phyloP scores from a whole-genome alignment of 2,797 vertebrate species.

The Pipistrellus pygmaeus region DNA sequence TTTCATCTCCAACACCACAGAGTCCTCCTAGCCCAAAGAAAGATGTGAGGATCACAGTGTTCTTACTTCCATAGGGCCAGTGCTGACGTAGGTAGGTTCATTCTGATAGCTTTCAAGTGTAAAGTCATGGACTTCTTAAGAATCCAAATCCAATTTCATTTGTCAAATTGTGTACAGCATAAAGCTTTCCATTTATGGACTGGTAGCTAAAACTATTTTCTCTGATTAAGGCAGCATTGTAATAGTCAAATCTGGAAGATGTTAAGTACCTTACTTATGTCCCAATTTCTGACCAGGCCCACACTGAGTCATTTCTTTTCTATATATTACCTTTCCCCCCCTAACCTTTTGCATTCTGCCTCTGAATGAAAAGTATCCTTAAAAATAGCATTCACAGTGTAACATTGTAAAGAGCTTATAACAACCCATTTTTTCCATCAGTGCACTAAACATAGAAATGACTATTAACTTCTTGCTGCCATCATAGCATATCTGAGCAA shows the following conservation, averaged over 20 bases:
- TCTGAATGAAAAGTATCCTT: constrained; percentile 57
- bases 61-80: neutral
- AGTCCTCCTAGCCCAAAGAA: neutral
- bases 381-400: constrained; percentile 54
- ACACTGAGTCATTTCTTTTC: constrained; percentile 63
- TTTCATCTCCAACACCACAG: neutral
- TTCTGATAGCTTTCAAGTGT: neutral
- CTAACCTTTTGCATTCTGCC: constrained; percentile 44
- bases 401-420: constrained; percentile 60
- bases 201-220: neutral
- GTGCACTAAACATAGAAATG: constrained; percentile 66
- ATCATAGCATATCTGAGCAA: constrained; percentile 75
- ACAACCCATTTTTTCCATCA: constrained; percentile 70
- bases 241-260: constrained; percentile 25
- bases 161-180: neutral
- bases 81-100: neutral
- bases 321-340: constrained; percentile 64
- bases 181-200: neutral
- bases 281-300: constrained; percentile 21
- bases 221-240: neutral
- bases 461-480: constrained; percentile 70
- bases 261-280: neutral
- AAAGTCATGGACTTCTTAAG: neutral
- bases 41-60: neutral
- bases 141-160: neutral